Base-by-base conservation (phyloP, 2,797 vertebrate genomes). In the Chelon labrosus region DNA sequence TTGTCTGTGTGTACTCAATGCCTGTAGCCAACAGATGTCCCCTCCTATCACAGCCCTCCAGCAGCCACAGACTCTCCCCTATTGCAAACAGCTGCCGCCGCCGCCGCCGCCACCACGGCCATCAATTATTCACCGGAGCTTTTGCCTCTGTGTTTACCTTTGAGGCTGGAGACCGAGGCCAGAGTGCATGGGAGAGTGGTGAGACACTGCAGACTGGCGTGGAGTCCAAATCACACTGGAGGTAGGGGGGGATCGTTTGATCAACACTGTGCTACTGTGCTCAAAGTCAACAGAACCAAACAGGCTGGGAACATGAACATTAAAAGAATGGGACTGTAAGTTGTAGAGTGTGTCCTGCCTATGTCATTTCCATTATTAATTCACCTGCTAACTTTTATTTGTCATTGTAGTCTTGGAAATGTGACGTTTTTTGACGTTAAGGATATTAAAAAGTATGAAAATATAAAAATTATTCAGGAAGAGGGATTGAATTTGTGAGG, bases 111-210 rank as follows among this genome's bases (percentile, higher is more conserved):
- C 81, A 78, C 68, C 77, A 58, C 65, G 74, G 80, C 75, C 83
- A 91, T 93, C 78, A 92, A 93, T 92, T 91, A 94, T 93, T 93
- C 89, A 93, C 91, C 9, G 27, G 68, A 54, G 85, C 79, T n/a
- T 80, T 83, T 53, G 77, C 77, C 85, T 80, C 64, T 56, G 37
- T 92, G 90, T 91, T 93, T 92, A 93, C 91, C 85, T 89, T 90
- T 83, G 75, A 83, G 83, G 69, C 75, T 71, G 65, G 64, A 42
- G 51, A 75, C 85, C 46, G 54, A 50, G 81, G 81, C 73, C 83
- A 73, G 55, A 41, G 75, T 31, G 77, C 79, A 82, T 6, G 50
- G 38, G 56, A 66, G 62, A 65, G 51, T 19, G 64, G 66, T 25
- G 70, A 50, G 70, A 63, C 37, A 70, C 56, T 20, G 58, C 42